Base-by-base conservation (phyloP, 2,797 vertebrate genomes). In the Etheostoma perlongum region DNA sequence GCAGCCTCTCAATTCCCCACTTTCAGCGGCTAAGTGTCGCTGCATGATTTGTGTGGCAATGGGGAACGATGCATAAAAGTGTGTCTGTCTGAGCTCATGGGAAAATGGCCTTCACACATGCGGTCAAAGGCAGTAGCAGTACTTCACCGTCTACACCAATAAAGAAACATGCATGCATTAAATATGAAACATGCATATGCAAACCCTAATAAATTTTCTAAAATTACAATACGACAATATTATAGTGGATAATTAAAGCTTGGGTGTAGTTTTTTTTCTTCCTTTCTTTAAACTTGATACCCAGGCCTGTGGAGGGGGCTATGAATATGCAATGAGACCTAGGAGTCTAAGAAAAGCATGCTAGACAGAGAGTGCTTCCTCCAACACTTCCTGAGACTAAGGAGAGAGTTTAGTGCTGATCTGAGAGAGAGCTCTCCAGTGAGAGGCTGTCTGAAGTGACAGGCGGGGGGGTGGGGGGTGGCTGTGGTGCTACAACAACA, bases 361-460 rank as follows among this genome's bases (percentile, higher is more conserved):
- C 79, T 67, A 78, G 80, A 69, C 88, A 85, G 72, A 87, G 82
- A 89, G 87, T 77, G 82, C 89, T 89, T 91, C 87, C 87, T 90
- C 83, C 81, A 82, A 91, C 93, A 92, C 92, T 90, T 91, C 88
- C 89, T 90, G 88, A 88, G 89, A 88, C 86, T 89, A 78, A 88
- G 86, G 68, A 90, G 78, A 82, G 85, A 90, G 92, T 92, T 93
- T 89, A 92, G 76, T 76, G 83, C 79, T 84, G 88, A 93, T 88
- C 85, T 90, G 84, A 89, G 90, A 78, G 84, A 91, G 88, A 73
- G 89, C 85, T 86, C 89, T 91, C 79, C 79, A 91, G 82, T 84
- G 88, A 89, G 89, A 82, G 79, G 86, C 87, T 86, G 88, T 91
- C 84, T 90, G 84, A 93, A 92, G 92, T 93, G 91, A 92, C 85